These are phyloP conservation scores for Xylocopa sonorina DNA, from an alignment of 1,140 invertebrate genomes.

Conservation along the genomic window DNA sequence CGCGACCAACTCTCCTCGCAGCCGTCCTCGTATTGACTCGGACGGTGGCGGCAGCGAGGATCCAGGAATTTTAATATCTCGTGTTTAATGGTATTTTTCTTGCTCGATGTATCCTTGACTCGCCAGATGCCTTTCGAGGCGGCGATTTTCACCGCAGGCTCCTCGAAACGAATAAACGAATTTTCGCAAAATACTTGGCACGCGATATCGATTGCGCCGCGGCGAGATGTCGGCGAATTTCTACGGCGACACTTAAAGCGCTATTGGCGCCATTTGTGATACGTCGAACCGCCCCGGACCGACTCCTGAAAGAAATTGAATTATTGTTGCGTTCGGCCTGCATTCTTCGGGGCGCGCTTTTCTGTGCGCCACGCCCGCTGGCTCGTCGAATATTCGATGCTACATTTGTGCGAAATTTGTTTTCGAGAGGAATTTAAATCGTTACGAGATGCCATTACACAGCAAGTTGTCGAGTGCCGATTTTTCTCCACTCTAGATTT, in stretches of 20 bases:
- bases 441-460: no score
- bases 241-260: conserved; percentile 12
- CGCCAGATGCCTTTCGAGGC: conserved; percentile 12
- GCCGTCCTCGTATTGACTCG: conserved; percentile 28
- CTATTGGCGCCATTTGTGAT: conserved; percentile 18
- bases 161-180: conserved; percentile 19
- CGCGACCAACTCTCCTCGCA: neutral
- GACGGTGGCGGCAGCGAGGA: conserved; percentile 7
- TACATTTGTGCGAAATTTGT: neutral
- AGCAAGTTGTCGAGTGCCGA: no score
- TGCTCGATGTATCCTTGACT: conserved; percentile 42
- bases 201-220: neutral
- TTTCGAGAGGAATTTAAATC: no score
- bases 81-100: conserved; percentile 56
- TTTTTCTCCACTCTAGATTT: no score
- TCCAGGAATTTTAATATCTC: conserved; percentile 64
- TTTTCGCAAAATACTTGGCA: conserved; percentile 16
- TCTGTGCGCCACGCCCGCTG: neutral
- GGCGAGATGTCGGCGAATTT: conserved; percentile 48
- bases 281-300: neutral
- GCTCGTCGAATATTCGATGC: neutral
- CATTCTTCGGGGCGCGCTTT: neutral
- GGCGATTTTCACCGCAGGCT: conserved; percentile 5
- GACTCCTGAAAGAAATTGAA: conserved; percentile 9
- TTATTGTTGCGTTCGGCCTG: conserved; percentile 7